Percentiles rank a stretch among this genome's conserved stretches.
These are phyloP conservation scores for Silurus lanzhouensis DNA, from an alignment of 2,797 vertebrate species.

Conservation along the genomic window DNA sequence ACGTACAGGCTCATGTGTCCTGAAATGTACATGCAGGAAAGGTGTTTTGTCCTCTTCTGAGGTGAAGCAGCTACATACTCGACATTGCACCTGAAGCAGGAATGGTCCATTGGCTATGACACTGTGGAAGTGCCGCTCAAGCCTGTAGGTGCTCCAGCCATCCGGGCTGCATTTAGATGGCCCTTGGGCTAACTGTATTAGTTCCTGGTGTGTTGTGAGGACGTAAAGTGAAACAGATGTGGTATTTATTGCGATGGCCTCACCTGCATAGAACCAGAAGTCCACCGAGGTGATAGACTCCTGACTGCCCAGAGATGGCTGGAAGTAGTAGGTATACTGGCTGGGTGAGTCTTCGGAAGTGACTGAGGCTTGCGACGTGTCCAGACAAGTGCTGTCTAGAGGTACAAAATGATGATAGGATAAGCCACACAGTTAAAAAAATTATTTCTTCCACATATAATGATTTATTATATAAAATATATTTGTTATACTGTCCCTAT, in stretches of 20 bases:
- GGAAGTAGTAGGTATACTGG: conserved; percentile 83
- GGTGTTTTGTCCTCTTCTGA: conserved; percentile 76
- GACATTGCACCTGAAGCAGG: conserved; percentile 80
- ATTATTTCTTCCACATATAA: neutral
- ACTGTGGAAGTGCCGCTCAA: conserved; percentile 64
- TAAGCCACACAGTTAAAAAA: neutral
- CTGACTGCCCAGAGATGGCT: conserved; percentile 74
- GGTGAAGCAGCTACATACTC: conserved; percentile 70
- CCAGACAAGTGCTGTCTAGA: conserved; percentile 73
- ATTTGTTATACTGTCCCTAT: neutral
- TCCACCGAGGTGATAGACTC: conserved; percentile 79
- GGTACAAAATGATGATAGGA: neutral
- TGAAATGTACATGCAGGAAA: conserved; percentile 79
- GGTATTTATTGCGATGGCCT: conserved; percentile 39
- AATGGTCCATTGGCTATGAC: conserved; percentile 73
- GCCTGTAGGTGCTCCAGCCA: conserved; percentile 80
- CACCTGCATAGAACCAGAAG: conserved; percentile 87
- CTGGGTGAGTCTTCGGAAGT: conserved; percentile 56
- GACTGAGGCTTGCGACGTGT: conserved; percentile 17
- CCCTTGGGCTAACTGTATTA: conserved; percentile 60
- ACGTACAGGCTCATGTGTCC: conserved; percentile 59
- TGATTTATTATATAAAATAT: neutral
- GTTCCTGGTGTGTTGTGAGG: conserved; percentile 60
- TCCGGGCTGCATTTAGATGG: conserved; percentile 58
- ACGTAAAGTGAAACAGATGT: conserved; percentile 63